Percentiles rank a stretch among this genome's conserved stretches.
Conservation (phyloP, 2,888 invertebrate genomes). For the Aquatica leii region DNA sequence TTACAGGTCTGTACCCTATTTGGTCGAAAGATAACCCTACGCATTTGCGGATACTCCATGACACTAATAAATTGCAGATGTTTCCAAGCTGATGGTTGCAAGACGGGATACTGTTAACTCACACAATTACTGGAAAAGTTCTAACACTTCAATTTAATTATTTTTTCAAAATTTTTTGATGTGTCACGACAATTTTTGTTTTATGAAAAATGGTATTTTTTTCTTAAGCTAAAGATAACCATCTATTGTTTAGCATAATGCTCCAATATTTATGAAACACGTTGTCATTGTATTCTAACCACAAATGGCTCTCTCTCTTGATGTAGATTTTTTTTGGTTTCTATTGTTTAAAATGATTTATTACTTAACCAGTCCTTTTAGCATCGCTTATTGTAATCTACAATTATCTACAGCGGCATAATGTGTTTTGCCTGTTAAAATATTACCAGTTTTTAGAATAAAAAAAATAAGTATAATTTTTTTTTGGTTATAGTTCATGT, state of each 20-base stretch:
- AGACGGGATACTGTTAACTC: no score
- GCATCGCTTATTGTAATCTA: conserved; percentile 24
- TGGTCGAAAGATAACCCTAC: no score
- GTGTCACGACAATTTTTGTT: no score
- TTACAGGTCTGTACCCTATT: no score
- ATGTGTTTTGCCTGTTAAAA: conserved; percentile 12
- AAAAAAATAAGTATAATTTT: not conserved
- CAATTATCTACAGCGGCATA: conserved; percentile 28
- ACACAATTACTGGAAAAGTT: no score
- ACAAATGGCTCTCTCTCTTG: conserved; percentile 44
- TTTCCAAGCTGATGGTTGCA: no score
- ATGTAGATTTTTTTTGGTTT: conserved; percentile 34
- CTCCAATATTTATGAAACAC: conserved; percentile 51
- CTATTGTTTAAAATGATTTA: conserved; percentile 47
- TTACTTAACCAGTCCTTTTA: conserved; percentile 32
- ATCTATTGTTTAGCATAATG: conserved; percentile 43
- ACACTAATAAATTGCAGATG: no score
- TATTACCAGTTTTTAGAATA: not conserved
- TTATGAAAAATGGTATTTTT: no score
- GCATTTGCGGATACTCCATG: no score
- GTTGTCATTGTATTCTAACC: conserved; percentile 46
- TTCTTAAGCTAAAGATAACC: conserved; percentile 32
- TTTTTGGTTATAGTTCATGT: not conserved
- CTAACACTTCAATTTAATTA: no score
- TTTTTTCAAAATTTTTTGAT: no score